Percentiles rank a stretch among this genome's conserved stretches.
Conservation (phyloP, 2,888 invertebrate genomes). For the Agriopis marginaria region DNA sequence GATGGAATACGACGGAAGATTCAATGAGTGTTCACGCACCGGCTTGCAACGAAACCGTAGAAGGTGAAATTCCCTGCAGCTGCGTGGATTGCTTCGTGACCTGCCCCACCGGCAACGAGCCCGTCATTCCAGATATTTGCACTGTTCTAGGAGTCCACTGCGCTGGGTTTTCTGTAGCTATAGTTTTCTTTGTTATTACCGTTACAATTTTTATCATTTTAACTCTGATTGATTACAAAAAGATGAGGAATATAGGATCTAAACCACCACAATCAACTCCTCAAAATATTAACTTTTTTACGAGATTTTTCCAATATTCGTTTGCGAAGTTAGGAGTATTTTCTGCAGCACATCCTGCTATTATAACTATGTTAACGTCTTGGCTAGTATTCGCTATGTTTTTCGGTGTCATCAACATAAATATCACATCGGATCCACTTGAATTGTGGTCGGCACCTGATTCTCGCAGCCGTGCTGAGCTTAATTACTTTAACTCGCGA, state of each 20-base stretch:
- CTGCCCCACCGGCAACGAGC: constrained; percentile 85
- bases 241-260: constrained; percentile 42
- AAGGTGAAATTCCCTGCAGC: constrained; percentile 88
- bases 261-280: constrained; percentile 30
- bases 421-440: constrained; percentile 95
- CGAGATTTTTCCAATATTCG: constrained; percentile 60
- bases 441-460: constrained; percentile 96
- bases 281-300: constrained; percentile 53
- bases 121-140: constrained; percentile 76
- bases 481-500: constrained; percentile 94
- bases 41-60: constrained; percentile 87
- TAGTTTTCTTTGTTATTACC: constrained; percentile 81
- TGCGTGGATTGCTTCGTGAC: constrained; percentile 91
- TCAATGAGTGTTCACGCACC: constrained; percentile 78
- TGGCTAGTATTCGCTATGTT: constrained; percentile 87
- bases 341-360: constrained; percentile 89
- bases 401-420: constrained; percentile 89
- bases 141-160: constrained; percentile 88
- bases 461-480: constrained; percentile 93
- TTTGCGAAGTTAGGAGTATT: constrained; percentile 77
- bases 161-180: constrained; percentile 87
- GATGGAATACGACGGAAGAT: constrained; percentile 66
- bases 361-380: constrained; percentile 88
- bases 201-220: constrained; percentile 65
- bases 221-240: constrained; percentile 54